Percentiles rank a stretch among this genome's conserved stretches.
Conservation (phyloP, 2,113 vertebrate species). For the Apus apus region DNA sequence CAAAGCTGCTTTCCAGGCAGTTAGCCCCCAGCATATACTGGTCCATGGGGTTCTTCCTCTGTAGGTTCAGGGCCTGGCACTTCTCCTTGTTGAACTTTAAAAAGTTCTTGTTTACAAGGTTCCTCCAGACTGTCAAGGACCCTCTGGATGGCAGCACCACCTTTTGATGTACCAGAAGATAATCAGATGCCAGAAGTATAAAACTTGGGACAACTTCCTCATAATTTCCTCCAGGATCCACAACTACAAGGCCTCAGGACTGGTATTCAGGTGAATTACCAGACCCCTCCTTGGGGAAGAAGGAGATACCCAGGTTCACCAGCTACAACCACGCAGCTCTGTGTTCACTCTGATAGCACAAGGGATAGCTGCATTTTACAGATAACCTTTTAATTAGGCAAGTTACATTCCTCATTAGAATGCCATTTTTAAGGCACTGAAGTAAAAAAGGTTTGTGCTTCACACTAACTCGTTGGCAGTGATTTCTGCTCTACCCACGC, state of each 20-base stretch:
- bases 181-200: background rate
- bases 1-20: background rate
- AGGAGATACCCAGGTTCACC: background rate
- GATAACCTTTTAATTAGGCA: background rate
- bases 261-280: background rate
- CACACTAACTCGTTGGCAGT: rapidly evolving
- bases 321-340: background rate
- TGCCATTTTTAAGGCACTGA: background rate
- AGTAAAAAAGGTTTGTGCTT: background rate
- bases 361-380: background rate
- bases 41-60: background rate
- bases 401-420: background rate
- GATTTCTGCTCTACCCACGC: background rate
- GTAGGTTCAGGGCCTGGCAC: background rate
- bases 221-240: background rate
- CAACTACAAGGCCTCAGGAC: background rate
- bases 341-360: background rate
- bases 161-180: background rate
- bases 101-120: background rate
- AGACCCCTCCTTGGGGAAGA: background rate
- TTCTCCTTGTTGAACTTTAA: background rate
- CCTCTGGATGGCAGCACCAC: background rate
- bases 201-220: background rate
- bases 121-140: background rate
- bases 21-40: background rate